Evolutionary conservation across 2,797 vertebrate species (phyloP).

Genomic region (Leuciscus waleckii): DNA sequence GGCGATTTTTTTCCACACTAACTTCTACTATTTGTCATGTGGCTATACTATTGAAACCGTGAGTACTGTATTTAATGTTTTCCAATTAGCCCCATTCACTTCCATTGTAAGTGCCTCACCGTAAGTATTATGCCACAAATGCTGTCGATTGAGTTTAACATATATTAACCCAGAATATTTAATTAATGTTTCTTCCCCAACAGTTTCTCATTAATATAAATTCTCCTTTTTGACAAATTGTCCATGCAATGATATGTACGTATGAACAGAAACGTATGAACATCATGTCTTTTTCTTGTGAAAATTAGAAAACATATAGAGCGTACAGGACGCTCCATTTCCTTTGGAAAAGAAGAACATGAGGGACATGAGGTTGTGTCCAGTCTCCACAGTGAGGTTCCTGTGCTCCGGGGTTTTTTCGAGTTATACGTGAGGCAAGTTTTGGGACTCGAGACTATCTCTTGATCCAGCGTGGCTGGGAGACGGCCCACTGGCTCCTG

Average conservation of each 20-base stretch:
- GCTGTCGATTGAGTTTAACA: not conserved
- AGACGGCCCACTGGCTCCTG: constrained; percentile 85
- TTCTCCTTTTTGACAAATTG: constrained; percentile 67
- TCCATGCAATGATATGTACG: constrained; percentile 88
- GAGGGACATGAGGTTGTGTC: constrained; percentile 48
- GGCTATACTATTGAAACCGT: not conserved
- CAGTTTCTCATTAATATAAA: constrained; percentile 30
- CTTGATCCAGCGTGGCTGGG: constrained; percentile 74
- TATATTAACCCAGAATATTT: not conserved
- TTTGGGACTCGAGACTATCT: constrained; percentile 84
- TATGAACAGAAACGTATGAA: constrained; percentile 72
- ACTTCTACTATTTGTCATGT: not conserved
- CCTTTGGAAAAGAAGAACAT: constrained; percentile 54
- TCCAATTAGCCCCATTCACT: not conserved
- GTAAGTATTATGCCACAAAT: not conserved
- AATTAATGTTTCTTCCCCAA: constrained; percentile 33
- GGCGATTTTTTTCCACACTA: not conserved
- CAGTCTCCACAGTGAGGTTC: constrained; percentile 45
- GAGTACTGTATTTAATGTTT: not conserved
- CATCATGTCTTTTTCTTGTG: constrained; percentile 27
- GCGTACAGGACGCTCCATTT: constrained; percentile 44
- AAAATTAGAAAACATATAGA: constrained; percentile 49
- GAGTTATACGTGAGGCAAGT: constrained; percentile 87
- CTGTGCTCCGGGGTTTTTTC: constrained; percentile 77
- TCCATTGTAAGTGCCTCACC: not conserved